These are phyloP conservation scores for Todiramphus chloris DNA, from an alignment of 2,113 vertebrate species.

Conservation along the genomic window DNA sequence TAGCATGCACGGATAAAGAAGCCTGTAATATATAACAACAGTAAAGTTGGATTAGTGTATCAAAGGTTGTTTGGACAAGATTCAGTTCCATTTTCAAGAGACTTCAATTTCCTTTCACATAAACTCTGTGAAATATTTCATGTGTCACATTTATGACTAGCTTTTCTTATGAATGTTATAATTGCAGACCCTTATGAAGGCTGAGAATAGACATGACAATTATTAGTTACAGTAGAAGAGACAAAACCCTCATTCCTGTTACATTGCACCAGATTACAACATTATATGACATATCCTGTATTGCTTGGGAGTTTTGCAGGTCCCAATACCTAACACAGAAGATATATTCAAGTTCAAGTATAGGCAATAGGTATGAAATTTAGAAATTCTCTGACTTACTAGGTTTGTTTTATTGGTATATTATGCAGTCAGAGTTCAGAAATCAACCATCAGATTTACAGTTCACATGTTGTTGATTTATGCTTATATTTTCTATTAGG, in stretches of 20 bases:
- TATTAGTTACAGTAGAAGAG: not conserved
- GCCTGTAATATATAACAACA: slow-evolving; percentile 81
- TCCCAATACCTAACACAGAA: not conserved
- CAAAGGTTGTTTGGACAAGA: slow-evolving; percentile 81
- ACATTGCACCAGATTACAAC: not conserved
- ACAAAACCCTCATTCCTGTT: not conserved
- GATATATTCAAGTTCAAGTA: not conserved
- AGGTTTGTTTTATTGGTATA: slow-evolving; percentile 30
- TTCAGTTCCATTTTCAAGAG: slow-evolving; percentile 80
- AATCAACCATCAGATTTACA: slow-evolving; percentile 24
- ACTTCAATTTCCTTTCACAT: slow-evolving; percentile 78
- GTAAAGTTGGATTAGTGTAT: slow-evolving; percentile 74
- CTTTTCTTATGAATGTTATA: slow-evolving; percentile 68
- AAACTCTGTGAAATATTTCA: slow-evolving; percentile 73
- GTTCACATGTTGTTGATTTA: not conserved
- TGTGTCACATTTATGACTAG: slow-evolving; percentile 67
- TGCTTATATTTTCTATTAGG: not conserved
- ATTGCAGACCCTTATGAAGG: slow-evolving; percentile 57
- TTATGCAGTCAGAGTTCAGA: slow-evolving; percentile 33
- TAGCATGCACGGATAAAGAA: slow-evolving; percentile 60
- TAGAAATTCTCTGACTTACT: slow-evolving; percentile 35
- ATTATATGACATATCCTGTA: not conserved
- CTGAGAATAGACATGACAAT: not conserved
- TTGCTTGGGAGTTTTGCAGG: not conserved
- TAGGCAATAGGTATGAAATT: not conserved